Percentiles rank a stretch among this genome's conserved stretches.
Conservation (phyloP, 2,797 vertebrate species). For the Malacoraja senta region DNA sequence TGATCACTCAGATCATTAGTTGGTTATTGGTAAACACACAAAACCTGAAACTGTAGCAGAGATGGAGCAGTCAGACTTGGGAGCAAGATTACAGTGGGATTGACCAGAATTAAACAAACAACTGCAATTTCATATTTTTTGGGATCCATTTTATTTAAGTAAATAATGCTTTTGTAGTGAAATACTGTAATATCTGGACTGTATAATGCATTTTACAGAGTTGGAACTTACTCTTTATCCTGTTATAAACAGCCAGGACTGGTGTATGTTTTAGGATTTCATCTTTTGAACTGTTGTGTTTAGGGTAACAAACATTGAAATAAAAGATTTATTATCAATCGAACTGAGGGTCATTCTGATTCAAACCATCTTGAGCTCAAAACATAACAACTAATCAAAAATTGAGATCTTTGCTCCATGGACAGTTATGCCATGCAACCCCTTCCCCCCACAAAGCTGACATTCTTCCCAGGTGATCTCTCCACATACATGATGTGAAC, state of each 20-base stretch:
- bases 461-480: background rate
- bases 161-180: background rate
- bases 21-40: slow-evolving; percentile 48
- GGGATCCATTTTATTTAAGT: slow-evolving; percentile 33
- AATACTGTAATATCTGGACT: background rate
- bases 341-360: background rate
- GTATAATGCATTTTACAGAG: background rate
- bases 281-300: background rate
- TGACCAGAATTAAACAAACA: background rate
- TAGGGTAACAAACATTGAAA: background rate
- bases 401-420: no score
- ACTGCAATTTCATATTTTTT: background rate
- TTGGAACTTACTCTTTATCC: background rate
- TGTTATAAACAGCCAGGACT: background rate
- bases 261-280: background rate
- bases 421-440: no score
- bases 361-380: background rate
- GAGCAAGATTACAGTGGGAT: background rate
- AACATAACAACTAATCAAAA: background rate
- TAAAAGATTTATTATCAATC: background rate
- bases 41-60: slow-evolving; percentile 40
- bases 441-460: no score
- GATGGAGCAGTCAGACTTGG: background rate
- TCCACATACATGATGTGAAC: background rate
- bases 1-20: slow-evolving; percentile 47